Evolutionary conservation across 2,888 invertebrate genomes (phyloP).

Genomic region (Choreutis nemorana): DNA sequence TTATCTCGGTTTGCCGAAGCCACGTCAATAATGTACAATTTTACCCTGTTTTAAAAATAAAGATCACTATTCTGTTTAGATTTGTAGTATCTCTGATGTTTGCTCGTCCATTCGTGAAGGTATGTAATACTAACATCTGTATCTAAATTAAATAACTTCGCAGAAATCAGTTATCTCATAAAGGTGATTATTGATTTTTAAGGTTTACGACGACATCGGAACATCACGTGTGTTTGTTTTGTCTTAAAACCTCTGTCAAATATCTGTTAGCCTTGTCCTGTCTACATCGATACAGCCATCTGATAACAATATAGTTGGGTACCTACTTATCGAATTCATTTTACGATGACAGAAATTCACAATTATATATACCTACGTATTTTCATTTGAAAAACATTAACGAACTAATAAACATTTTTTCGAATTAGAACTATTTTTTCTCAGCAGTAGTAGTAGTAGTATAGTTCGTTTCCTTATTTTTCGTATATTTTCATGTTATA

Average conservation of each 20-base stretch:
- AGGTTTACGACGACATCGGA: slow-evolving; percentile 22
- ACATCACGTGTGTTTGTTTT: slow-evolving; percentile 37
- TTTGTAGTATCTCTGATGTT: slow-evolving; percentile 48
- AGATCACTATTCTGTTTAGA: slow-evolving; percentile 53
- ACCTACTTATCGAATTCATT: too few species aligned
- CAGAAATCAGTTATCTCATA: slow-evolving; percentile 41
- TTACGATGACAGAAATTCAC: too few species aligned
- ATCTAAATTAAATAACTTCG: slow-evolving; percentile 54
- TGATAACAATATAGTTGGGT: too few species aligned
- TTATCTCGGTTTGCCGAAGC: slow-evolving; percentile 64
- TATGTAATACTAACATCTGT: slow-evolving; percentile 56
- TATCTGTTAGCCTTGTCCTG: too few species aligned
- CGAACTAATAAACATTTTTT: too few species aligned
- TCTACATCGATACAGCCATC: too few species aligned
- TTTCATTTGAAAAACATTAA: too few species aligned
- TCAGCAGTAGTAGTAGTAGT: too few species aligned
- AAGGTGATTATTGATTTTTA: slow-evolving; percentile 42
- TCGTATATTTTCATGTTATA: too few species aligned
- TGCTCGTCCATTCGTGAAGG: slow-evolving; percentile 34
- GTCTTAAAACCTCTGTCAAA: slow-evolving; percentile 19
- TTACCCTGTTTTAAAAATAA: slow-evolving; percentile 49
- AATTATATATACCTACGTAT: too few species aligned
- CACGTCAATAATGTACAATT: slow-evolving; percentile 61
- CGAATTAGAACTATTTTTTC: too few species aligned
- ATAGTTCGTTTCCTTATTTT: too few species aligned